Conservation (phyloP, 2,888 invertebrate genomes). For the Amphipoea lucens region DNA sequence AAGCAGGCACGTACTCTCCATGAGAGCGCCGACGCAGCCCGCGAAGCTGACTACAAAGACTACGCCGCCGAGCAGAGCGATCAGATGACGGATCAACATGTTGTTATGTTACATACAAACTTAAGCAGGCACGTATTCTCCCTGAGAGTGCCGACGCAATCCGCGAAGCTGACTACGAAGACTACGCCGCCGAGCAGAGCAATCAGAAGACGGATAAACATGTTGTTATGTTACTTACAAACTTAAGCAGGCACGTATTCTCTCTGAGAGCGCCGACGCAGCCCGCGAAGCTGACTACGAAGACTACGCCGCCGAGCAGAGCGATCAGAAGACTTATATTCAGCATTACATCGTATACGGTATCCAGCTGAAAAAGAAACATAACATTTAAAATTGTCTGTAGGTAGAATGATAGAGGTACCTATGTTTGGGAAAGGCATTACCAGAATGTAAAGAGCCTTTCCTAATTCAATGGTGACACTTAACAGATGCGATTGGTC, state of each 20-base stretch:
- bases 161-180: constrained; percentile 97
- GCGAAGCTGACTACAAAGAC: constrained; percentile 94
- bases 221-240: constrained; percentile 91
- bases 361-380: constrained; percentile 91
- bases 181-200: constrained; percentile 97
- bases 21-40: constrained; percentile 96
- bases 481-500: background rate
- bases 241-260: constrained; percentile 97
- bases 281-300: constrained; percentile 97
- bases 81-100: constrained; percentile 88
- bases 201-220: constrained; percentile 91
- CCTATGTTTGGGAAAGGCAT: background rate
- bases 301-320: constrained; percentile 96
- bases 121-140: constrained; percentile 98
- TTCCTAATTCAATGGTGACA: background rate
- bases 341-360: constrained; percentile 96
- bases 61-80: constrained; percentile 96
- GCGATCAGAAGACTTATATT: constrained; percentile 97
- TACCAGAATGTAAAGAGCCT: background rate
- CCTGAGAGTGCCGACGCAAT: constrained; percentile 96
- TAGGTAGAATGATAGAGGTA: too few species aligned
- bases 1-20: constrained; percentile 97
- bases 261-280: constrained; percentile 97
- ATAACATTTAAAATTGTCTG: background rate
- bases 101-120: constrained; percentile 93